phyloP scores from a whole-genome alignment of 2,888 invertebrate genomes.

The Calameuta idolon region DNA sequence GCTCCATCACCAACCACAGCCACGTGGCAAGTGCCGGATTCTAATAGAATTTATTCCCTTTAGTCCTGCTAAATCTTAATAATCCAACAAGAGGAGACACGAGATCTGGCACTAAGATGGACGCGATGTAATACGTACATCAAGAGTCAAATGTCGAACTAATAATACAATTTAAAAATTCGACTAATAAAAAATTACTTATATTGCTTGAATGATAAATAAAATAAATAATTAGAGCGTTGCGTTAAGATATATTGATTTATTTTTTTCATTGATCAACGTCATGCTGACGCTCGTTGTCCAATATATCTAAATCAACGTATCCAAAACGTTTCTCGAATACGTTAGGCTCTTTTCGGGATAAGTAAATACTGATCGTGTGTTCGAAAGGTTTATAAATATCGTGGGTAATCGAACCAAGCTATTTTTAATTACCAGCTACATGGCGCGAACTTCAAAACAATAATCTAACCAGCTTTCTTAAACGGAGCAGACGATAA shows the following conservation, averaged over 20 bases:
- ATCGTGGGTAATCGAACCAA: not conserved
- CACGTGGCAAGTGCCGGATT: conserved; percentile 69
- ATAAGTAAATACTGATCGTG: not conserved
- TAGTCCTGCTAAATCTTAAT: not conserved
- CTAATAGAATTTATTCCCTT: conserved; percentile 49
- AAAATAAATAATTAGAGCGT: not conserved
- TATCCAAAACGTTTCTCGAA: not conserved
- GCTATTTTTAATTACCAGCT: not conserved
- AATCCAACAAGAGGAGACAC: not conserved
- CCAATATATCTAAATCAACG: not conserved
- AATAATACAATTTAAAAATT: not conserved
- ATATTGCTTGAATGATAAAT: not conserved
- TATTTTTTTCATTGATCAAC: not conserved
- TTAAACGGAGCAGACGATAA: not conserved
- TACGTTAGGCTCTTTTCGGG: not conserved
- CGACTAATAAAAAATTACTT: not conserved
- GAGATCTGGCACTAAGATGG: not conserved
- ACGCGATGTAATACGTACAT: not conserved
- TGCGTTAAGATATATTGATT: not conserved
- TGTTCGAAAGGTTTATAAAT: not conserved
- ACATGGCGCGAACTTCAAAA: not conserved
- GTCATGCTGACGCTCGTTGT: not conserved
- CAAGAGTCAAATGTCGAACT: not conserved
- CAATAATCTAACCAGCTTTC: not conserved
- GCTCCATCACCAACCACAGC: conserved; percentile 68